Evolutionary conservation across 2,797 vertebrate genomes (phyloP).

Genomic region (Calcarius lapponicus): DNA sequence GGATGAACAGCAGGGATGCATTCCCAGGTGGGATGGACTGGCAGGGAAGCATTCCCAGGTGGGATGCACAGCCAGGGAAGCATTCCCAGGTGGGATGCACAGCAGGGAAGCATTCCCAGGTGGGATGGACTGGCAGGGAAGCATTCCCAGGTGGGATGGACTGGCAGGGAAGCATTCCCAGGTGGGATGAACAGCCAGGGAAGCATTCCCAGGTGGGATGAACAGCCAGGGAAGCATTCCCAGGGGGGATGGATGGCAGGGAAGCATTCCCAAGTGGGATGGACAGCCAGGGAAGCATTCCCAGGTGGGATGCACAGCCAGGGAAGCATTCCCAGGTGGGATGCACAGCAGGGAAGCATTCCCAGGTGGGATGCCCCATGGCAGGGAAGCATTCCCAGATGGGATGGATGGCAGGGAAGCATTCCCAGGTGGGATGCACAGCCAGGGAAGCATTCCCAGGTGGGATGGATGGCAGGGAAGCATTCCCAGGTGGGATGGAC

Average conservation of each 20-base stretch:
- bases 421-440: no score
- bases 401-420: no score
- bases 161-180: neutral
- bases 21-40: neutral
- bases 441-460: neutral
- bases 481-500: no score
- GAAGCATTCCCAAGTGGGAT: no score
- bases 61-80: neutral
- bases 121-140: no score
- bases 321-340: neutral
- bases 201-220: no score
- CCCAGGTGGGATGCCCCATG: no score
- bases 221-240: neutral
- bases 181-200: neutral
- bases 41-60: fast-evolving
- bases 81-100: neutral
- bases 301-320: no score
- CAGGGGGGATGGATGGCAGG: fast-evolving
- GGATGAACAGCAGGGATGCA: neutral
- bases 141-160: no score
- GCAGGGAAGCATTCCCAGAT: no score
- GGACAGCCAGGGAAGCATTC: no score
- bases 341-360: neutral
- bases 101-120: no score
- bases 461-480: neutral